Percentiles rank a stretch among this genome's conserved stretches.
Conservation (phyloP, 1,140 invertebrate genomes). For the Panagrolaimus sp. region DNA sequence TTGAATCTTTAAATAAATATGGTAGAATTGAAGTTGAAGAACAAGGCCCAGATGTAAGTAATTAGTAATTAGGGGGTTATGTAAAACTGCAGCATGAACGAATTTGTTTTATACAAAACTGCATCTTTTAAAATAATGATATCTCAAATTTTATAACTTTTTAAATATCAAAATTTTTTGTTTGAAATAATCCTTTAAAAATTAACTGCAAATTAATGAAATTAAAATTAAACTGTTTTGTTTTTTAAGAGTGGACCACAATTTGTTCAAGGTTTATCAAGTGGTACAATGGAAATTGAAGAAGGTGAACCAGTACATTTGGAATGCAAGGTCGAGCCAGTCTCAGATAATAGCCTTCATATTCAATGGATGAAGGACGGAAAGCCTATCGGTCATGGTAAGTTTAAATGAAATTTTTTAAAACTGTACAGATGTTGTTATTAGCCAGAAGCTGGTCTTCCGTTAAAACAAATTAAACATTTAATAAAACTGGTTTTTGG, state of each 20-base stretch:
- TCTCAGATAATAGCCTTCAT: conserved; percentile 85
- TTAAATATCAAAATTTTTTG: too few species aligned
- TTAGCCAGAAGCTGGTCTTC: too few species aligned
- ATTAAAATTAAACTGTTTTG: neutral
- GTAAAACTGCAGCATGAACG: too few species aligned
- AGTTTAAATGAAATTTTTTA: too few species aligned
- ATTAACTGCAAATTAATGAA: too few species aligned
- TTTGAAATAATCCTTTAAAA: too few species aligned
- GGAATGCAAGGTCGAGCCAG: conserved; percentile 87
- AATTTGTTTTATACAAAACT: too few species aligned
- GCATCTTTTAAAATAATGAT: too few species aligned
- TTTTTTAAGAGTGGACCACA: conserved; percentile 35
- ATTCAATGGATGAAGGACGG: conserved; percentile 77
- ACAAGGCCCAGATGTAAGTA: conserved; percentile 61
- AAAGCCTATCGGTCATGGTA: conserved; percentile 49
- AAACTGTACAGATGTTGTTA: too few species aligned
- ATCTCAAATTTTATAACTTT: too few species aligned
- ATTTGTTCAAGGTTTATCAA: conserved; percentile 52
- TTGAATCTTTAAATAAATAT: conserved; percentile 76
- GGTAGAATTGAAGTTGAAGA: conserved; percentile 68
- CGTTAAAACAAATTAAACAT: too few species aligned
- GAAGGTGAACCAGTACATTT: conserved; percentile 87
- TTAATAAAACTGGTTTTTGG: too few species aligned
- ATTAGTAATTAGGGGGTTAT: neutral
- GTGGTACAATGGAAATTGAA: conserved; percentile 54